Evolutionary conservation across 1,140 invertebrate genomes (phyloP), one percentile per base, ranked within the genome.

Genomic region (Ruditapes philippinarum): DNA sequence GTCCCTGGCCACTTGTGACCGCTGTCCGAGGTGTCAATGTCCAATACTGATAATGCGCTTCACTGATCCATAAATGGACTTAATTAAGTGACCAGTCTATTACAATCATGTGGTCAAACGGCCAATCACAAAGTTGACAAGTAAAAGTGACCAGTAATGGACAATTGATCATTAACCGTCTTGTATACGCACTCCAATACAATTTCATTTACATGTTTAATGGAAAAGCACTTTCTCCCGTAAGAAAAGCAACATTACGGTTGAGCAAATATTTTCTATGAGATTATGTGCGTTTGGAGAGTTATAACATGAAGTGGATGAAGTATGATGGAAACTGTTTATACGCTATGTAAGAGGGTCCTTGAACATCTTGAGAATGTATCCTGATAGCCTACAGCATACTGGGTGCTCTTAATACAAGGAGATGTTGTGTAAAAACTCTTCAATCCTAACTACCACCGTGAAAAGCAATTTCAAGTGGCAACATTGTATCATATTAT

Each of bases 31-130:
- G 74, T 88, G 85, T 79, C 85, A 88, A 33, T 62, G 49, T 57
- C 36, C 85, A 80, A 76, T 70, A 25, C 49, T 54, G 57, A 79
- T 78, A 70, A 78, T 45, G 33, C 76, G 85, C 85, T 79, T 88
- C 85, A 80, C 36, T 80, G 57, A 76, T 65, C 85, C 62, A 78
- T 78, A 88, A 88, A 88, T 79, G 70, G 70, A 88, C 51, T 88
- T 80, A 88, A 88, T 88, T 88, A 88, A 88, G 74, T 88, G 85
- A 88, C 70, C 62, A 80, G 76, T 88, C 74, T 25, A 79, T 88
- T 79, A 65, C 76, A 79, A 88, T 88, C 57, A 80, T 62, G 74
- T 65, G 85, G 62, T 70, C 85, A 88, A 78, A 78, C 42, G 28
- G 49, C 49, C 84, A 54, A 42, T 82, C 42, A 70, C 38, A 62